These are phyloP conservation scores for Nasonia vitripennis DNA, from an alignment of 1,140 invertebrate species.

Conservation along the genomic window DNA sequence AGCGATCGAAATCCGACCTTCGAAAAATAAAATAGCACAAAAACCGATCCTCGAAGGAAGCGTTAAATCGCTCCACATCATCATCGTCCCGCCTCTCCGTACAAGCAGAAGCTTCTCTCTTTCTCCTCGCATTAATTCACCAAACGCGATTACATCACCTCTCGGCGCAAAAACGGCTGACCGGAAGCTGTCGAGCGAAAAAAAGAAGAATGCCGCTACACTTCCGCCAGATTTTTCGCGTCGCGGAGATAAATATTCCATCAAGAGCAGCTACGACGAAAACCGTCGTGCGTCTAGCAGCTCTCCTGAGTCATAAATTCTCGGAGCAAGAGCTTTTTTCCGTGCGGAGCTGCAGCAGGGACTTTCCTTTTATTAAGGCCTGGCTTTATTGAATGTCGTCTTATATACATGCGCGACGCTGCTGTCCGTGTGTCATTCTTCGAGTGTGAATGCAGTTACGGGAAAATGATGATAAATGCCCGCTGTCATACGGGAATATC, in stretches of 20 bases:
- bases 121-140: background rate
- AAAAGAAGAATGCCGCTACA: background rate
- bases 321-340: background rate
- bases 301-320: conserved; percentile 17
- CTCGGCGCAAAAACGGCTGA: background rate
- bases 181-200: background rate
- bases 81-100: background rate
- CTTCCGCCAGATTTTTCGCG: background rate
- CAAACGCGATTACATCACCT: conserved; percentile 24
- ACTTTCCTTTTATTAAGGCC: conserved; percentile 16
- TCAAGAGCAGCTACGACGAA: background rate
- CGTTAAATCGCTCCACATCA: conserved; percentile 2
- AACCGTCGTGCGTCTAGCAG: background rate
- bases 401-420: background rate
- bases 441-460: background rate
- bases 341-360: background rate
- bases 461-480: background rate
- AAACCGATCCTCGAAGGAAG: background rate
- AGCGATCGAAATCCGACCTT: background rate
- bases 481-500: no score
- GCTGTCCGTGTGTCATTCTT: background rate
- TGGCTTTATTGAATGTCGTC: background rate
- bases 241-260: background rate
- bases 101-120: background rate
- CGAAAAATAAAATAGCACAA: background rate